A percentile compares a stretch with the other conserved stretches of the same genome.
phyloP scores from a whole-genome alignment of 2,113 vertebrate genomes.

The Lepidothrix coronata region DNA sequence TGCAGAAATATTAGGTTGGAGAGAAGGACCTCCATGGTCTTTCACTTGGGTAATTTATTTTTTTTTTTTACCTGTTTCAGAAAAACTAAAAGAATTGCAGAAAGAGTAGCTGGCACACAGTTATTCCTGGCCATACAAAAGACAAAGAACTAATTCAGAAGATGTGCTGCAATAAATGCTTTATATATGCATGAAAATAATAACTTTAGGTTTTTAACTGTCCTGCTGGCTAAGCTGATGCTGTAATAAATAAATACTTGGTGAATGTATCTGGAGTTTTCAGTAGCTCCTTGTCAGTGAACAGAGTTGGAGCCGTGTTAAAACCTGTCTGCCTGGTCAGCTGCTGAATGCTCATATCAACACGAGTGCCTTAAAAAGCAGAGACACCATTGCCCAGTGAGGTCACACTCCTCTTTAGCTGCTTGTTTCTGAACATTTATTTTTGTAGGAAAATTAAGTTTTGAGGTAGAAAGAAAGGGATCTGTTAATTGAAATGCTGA shows the following conservation, averaged over 20 bases:
- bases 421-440: neutral
- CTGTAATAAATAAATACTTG: neutral
- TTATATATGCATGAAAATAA: neutral
- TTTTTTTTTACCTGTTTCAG: neutral
- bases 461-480: neutral
- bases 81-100: neutral
- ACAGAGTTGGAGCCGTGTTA: neutral
- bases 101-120: neutral
- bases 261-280: neutral
- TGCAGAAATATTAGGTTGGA: neutral
- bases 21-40: neutral
- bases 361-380: neutral
- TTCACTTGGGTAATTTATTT: neutral
- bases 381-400: neutral
- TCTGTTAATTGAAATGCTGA: neutral
- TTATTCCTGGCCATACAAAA: neutral
- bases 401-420: neutral
- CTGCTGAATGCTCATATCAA: neutral
- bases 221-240: neutral
- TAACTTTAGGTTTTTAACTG: neutral
- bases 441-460: neutral
- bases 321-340: neutral
- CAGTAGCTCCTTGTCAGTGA: neutral
- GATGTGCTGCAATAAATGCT: neutral
- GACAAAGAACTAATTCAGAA: neutral